Evolutionary conservation across 2,888 invertebrate genomes (phyloP).

Genomic region (Drosophila leonis): DNA sequence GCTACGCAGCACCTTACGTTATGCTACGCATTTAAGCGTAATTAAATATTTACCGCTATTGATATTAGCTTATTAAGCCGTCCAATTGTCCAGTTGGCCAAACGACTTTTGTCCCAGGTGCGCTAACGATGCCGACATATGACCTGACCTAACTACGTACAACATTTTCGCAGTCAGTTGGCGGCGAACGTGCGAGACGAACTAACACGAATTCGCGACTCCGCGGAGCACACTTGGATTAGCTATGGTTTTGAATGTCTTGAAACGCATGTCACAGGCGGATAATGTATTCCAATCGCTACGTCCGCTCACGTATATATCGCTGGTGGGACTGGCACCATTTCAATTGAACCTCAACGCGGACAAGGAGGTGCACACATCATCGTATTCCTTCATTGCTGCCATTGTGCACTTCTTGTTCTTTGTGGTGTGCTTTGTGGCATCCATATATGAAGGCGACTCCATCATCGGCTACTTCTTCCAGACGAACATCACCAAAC

Average conservation of each 20-base stretch:
- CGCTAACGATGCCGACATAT: conserved; percentile 59
- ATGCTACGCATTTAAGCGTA: conserved; percentile 57
- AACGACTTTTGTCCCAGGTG: conserved; percentile 49
- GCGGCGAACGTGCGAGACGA: conserved; percentile 44
- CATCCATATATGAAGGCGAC: conserved; percentile 77
- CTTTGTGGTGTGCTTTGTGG: conserved; percentile 77
- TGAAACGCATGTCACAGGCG: conserved; percentile 80
- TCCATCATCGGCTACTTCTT: conserved; percentile 85
- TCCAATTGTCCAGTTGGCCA: conserved; percentile 43
- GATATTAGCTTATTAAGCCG: conserved; percentile 65
- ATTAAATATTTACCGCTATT: conserved; percentile 75
- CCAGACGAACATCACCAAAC: conserved; percentile 83
- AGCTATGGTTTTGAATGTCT: conserved; percentile 74
- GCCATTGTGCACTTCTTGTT: conserved; percentile 81
- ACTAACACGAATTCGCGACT: conserved; percentile 38
- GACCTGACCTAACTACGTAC: conserved; percentile 29
- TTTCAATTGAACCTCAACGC: conserved; percentile 80
- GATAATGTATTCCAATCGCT: conserved; percentile 83
- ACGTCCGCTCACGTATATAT: conserved; percentile 82
- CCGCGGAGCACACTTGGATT: not conserved
- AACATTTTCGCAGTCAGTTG: conserved; percentile 58
- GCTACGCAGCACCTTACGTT: conserved; percentile 1
- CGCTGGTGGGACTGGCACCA: conserved; percentile 82
- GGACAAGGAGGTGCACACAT: conserved; percentile 81
- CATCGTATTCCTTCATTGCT: conserved; percentile 73